Evolutionary conservation across 2,797 vertebrate genomes (phyloP), one percentile per base, ranked within the genome.

Genomic region (Chaetophractus vellerosus): DNA sequence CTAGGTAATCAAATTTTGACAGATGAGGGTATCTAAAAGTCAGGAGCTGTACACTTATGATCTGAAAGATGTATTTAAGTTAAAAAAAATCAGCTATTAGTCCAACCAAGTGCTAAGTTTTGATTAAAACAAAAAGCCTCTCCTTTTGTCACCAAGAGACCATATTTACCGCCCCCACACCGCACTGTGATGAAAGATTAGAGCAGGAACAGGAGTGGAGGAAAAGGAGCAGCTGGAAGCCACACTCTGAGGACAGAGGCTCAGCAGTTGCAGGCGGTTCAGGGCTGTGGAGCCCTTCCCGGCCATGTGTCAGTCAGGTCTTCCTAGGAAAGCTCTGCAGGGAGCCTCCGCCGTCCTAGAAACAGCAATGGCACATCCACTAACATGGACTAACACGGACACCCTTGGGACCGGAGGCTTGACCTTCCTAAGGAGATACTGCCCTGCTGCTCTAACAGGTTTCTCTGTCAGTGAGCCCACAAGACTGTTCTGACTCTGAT

Each of bases 51-150:
- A 45, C 50, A 74, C 57, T 74, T 76, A 19, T 0, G 52, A 9
- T 55, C 45, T 91, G 68, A 75, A 94, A 75, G n/a, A 19, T 57
- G 15, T 52, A 31, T 69, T 69, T 23, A 38, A 69, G n/a, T 9
- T 9, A 28, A 82, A 90, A 45, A 61, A 80, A 55, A 68, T 8
- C 57, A 88, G 5, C 10, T 83, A 71, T 66, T 33, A 90, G 92
- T 63, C 61, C 48, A 88, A 61, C 36, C 45, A 94, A 78, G 66
- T 23, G 55, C 50, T 90, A 33, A 7, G 52, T 61, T 92, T 75
- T 92, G 28, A 94, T 75, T 69, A 79, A 59, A 81, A 75, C 3
- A 55, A 79, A 91, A 69, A 48, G 64, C 36, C 52, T 81, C 64
- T 63, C 55, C 28, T 78, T 38, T 33, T 69, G 80, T 83, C 80